These are phyloP conservation scores for Hypotaenidia philippensis DNA, from an alignment of 2,797 vertebrate genomes.

Conservation along the genomic window DNA sequence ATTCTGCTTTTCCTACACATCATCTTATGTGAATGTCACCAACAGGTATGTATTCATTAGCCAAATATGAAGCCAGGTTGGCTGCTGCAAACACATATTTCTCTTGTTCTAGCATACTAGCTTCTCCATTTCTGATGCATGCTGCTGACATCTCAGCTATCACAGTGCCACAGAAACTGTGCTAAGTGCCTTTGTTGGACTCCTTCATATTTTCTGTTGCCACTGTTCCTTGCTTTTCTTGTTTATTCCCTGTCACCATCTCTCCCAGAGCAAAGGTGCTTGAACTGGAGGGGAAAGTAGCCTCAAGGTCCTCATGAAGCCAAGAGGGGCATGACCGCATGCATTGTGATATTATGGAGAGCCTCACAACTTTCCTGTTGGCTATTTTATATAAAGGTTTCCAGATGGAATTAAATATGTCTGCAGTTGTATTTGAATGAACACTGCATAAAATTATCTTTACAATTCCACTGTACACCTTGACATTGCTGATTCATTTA, in stretches of 20 bases:
- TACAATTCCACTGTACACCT: background rate
- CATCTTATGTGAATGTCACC: constrained; percentile 9
- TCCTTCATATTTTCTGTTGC: background rate
- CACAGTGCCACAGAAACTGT: background rate
- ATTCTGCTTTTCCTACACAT: constrained; percentile 21
- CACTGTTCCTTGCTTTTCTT: background rate
- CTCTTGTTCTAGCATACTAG: background rate
- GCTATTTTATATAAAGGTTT: background rate
- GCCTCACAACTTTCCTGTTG: background rate
- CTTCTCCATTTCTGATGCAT: background rate
- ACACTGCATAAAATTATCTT: background rate
- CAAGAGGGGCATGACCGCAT: background rate
- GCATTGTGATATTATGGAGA: background rate
- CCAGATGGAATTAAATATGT: background rate
- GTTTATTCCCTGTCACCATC: background rate
- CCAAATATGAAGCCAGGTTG: constrained; percentile 2
- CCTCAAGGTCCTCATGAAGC: background rate
- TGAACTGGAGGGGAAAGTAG: background rate
- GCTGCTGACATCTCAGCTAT: background rate
- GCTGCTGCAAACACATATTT: background rate
- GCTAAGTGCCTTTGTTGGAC: background rate
- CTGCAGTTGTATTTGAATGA: background rate
- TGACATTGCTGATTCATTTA: background rate
- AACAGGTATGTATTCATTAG: constrained; percentile 28
- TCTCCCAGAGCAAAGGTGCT: background rate